Evolutionary conservation across 1,140 invertebrate genomes (phyloP), one percentile per base, ranked within the genome.

Genomic region (Brachionus paranguensis): DNA sequence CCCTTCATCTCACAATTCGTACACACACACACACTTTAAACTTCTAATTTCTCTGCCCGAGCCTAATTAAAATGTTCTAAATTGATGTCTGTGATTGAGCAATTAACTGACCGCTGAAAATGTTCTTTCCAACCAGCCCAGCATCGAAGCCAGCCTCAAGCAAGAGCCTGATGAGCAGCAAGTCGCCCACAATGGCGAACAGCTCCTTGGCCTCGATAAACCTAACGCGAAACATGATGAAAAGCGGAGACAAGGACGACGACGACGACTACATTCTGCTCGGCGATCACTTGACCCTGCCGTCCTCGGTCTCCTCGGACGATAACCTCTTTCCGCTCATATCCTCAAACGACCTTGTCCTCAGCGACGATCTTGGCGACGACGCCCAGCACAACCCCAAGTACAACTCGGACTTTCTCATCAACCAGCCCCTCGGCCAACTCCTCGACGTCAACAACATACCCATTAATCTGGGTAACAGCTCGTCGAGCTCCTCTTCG

Each of bases 181-280:
- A n/a, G 24, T 72, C 68, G 68, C 68, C 68, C 33, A 45, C 10
- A 7, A 7, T 72, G n/a, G 41, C 68, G 24, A 72, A 43, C 33
- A 43, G 33, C 17, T 72, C 68, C 7, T 72, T 72, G 68, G 68
- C 68, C 33, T 72, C 68, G 3, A 72, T 72, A n/a, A 72, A 72
- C 41, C 68, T 72, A 11, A 47, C 45, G 7, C 68, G 68, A 72
- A 72, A 72, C 41, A 72, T 72, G 10, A 72, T 72, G 4, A 72
- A 72, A 45, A 72, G 43, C 41, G 33, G 33, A n/a, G 68, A 72
- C 68, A 43, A 72, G 17, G 41, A 72, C 41, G 68, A 72, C 68
- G 68, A 72, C 68, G 68, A 72, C 41, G 68, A 72, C n/a, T n/a
- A n/a, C 68, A 72, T 72, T 20, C 68, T 72, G 14, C 68, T 72